phyloP scores from a whole-genome alignment of 2,797 vertebrate genomes.

The Leptatherina wallacei region DNA sequence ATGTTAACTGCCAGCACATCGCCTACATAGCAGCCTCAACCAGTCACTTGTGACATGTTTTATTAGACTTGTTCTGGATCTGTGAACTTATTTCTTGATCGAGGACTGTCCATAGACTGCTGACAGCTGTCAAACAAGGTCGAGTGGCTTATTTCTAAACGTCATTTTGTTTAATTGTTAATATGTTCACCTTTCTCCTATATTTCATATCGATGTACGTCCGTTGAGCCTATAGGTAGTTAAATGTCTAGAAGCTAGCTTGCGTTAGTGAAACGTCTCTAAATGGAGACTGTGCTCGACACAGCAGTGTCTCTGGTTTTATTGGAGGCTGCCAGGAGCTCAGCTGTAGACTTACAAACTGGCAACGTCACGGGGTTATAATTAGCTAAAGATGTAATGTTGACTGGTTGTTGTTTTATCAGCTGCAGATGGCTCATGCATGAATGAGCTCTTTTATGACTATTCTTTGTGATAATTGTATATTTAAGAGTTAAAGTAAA shows the following conservation, averaged over 20 bases:
- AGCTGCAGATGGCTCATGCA: conserved; percentile 23
- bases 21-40: neutral
- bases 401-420: conserved; percentile 46
- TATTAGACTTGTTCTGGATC: neutral
- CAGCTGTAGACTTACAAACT: conserved; percentile 74
- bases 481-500: conserved; percentile 20
- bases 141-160: conserved; percentile 50
- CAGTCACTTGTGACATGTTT: neutral
- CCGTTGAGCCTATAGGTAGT: neutral
- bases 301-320: conserved; percentile 53
- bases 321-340: conserved; percentile 67
- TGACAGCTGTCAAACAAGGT: conserved; percentile 84
- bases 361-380: conserved; percentile 85
- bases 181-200: neutral
- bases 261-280: conserved; percentile 48
- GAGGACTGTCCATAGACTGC: conserved; percentile 36
- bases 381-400: conserved; percentile 79
- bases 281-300: conserved; percentile 45
- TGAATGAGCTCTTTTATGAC: conserved; percentile 49
- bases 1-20: conserved; percentile 20
- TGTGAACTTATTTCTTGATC: conserved; percentile 3
- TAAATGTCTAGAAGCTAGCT: conserved; percentile 44
- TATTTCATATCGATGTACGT: neutral
- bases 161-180: conserved; percentile 10
- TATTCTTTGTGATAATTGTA: conserved; percentile 42